Percentiles rank a stretch among this genome's conserved stretches.
phyloP scores from a whole-genome alignment of 2,888 invertebrate species.

The Plagodis dolabraria region DNA sequence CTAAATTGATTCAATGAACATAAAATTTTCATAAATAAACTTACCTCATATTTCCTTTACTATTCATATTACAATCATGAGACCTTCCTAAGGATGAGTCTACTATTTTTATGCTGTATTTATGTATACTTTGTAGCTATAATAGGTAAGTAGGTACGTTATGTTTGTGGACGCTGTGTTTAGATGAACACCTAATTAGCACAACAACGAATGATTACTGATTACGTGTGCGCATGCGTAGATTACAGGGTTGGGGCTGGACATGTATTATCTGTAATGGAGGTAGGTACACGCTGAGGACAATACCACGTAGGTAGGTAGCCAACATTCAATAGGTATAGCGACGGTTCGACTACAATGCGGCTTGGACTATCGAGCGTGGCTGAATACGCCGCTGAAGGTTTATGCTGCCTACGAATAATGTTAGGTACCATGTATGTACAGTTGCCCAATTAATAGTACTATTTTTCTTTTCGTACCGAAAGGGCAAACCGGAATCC shows the following conservation, averaged over 20 bases:
- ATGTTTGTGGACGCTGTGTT: constrained; percentile 1
- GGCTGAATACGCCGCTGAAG: background rate
- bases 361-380: background rate
- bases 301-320: background rate
- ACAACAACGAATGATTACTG: constrained; percentile 17
- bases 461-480: no score
- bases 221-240: constrained; percentile 2
- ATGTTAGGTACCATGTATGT: no score
- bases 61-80: no score
- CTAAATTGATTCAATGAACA: no score
- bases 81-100: no score
- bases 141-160: background rate
- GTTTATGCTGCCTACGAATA: background rate
- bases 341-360: background rate
- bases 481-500: no score
- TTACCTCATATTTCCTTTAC: no score
- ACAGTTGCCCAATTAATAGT: no score
- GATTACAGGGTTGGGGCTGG: constrained; percentile 17
- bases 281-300: constrained; percentile 2
- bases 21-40: no score
- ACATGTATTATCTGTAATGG: background rate
- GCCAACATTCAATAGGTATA: background rate
- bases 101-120: no score
- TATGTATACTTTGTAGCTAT: no score
- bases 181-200: constrained; percentile 29